Evolutionary conservation across 2,797 vertebrate species (phyloP), one percentile per base, ranked within the genome.

Genomic region (Trematomus bernacchii): DNA sequence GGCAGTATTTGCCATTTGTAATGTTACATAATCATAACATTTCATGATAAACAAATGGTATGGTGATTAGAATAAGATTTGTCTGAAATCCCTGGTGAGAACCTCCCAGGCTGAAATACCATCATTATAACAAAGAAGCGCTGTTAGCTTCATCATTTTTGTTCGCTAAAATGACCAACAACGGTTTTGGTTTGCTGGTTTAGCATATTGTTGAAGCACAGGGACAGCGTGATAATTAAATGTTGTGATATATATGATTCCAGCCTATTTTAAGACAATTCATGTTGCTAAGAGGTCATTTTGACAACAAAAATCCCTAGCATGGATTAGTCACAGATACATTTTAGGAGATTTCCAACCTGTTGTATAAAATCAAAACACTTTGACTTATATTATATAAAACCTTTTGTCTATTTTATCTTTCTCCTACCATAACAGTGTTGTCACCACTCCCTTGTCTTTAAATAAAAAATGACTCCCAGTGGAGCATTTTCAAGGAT

Each of bases 401-500:
- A 69, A 23, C 12, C 15, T 2, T 63, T 23, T 58, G 33, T 19
- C 44, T 63, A n/a, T 69, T 72, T 60, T 44, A 57, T 76, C 51
- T 63, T 66, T 55, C 23, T 23, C 37, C 48, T 66, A 21, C 47
- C 48, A 79, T 63, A 58, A 67, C 77, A 68, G 14, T 10, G 14
- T 33, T 60, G 60, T 77, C 66, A 85, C 52, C 82, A 79, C 83
- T 79, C 84, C 86, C 74, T 61, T 72, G 62, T 80, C 73, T 73
- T 76, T 66, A 23, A 65, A 75, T 66, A 83, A 76, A 67, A 76
- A 76, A 74, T 15, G 6, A 71, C 79, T 84, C 76, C 63, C 52
- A 42, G 33, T 74, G 75, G 73, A 89, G 21, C 48, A 44, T n/a
- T 77, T 82, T 83, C 78, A 91, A 91, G 75, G 76, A 82, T 71